Conservation (phyloP, 2,888 invertebrate species). For the Plagiodera versicolora region DNA sequence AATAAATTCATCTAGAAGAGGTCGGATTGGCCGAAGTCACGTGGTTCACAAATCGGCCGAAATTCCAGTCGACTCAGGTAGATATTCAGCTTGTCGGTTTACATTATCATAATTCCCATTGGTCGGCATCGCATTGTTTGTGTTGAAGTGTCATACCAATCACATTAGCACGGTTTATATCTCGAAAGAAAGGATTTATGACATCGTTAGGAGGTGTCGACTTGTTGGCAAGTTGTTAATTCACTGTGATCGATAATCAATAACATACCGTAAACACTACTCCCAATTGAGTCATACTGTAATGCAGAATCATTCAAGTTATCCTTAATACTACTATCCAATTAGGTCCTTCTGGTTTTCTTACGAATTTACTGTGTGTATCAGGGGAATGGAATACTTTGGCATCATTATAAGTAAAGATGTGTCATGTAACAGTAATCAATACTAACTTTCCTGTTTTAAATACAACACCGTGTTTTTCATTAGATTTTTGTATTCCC, state of each 20-base stretch:
- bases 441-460: too few species aligned
- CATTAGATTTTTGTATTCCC: too few species aligned
- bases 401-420: too few species aligned
- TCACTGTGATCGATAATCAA: background rate
- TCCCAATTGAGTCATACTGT: too few species aligned
- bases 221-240: background rate
- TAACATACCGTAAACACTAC: too few species aligned
- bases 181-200: slow-evolving; percentile 12
- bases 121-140: slow-evolving; percentile 26
- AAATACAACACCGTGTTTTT: too few species aligned
- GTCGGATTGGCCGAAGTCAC: background rate
- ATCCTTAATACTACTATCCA: too few species aligned
- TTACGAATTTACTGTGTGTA: too few species aligned
- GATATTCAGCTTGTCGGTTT: slow-evolving; percentile 9
- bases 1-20: background rate
- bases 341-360: too few species aligned
- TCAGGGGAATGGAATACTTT: too few species aligned
- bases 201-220: background rate
- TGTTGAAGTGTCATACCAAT: slow-evolving; percentile 27
- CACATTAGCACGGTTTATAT: slow-evolving; percentile 27
- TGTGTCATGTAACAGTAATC: too few species aligned
- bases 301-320: too few species aligned
- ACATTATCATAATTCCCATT: slow-evolving; percentile 30
- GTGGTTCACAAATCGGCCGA: background rate
- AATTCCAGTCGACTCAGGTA: background rate